Conservation (phyloP, 2,113 vertebrate species). For the Pavo muticus region DNA sequence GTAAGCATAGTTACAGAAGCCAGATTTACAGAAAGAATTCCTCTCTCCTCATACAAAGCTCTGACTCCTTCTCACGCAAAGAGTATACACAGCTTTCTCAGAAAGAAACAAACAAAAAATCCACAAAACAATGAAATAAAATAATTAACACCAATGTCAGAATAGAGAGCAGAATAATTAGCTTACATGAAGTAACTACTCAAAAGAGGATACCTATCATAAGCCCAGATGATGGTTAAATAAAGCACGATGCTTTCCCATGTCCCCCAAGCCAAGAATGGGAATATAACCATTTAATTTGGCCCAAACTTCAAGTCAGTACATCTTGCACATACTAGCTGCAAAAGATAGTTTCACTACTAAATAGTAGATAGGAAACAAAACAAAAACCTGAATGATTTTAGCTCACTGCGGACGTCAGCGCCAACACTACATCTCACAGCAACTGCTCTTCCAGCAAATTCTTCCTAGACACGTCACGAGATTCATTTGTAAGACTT, state of each 20-base stretch:
- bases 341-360: background rate
- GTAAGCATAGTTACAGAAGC: background rate
- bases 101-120: background rate
- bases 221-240: background rate
- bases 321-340: background rate
- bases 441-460: background rate
- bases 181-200: background rate
- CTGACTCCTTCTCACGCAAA: background rate
- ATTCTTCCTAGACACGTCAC: background rate
- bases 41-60: background rate
- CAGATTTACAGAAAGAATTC: background rate
- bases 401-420: background rate
- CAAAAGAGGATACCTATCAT: background rate
- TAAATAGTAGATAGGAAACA: background rate
- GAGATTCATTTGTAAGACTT: background rate
- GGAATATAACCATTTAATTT: background rate
- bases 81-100: background rate
- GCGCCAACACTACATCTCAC: background rate
- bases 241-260: background rate
- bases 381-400: background rate
- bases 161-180: background rate
- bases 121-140: background rate
- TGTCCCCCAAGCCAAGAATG: background rate
- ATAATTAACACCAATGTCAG: background rate
- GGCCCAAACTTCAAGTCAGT: background rate